Evolutionary conservation across 2,797 vertebrate genomes (phyloP).

Genomic region (Pachyuromys duprasi): DNA sequence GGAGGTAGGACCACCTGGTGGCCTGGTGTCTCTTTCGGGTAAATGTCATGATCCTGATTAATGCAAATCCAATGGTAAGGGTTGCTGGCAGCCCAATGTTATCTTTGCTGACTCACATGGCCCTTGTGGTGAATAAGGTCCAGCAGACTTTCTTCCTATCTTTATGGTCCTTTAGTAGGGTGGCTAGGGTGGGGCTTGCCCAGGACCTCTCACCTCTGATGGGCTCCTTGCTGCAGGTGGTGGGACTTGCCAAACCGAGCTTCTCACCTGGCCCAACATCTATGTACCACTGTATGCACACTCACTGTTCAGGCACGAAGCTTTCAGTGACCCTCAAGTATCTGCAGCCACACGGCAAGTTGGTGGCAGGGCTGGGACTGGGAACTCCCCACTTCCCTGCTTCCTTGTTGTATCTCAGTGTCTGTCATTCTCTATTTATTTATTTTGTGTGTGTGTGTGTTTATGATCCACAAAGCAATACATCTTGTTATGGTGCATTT

Average conservation of each 20-base stretch:
- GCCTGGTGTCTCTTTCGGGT: neutral
- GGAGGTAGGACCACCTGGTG: constrained; percentile 7
- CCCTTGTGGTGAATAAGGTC: constrained; percentile 16
- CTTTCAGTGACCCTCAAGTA: neutral
- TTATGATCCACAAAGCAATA: neutral
- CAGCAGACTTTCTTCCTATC: neutral
- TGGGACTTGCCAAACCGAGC: neutral
- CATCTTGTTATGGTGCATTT: neutral
- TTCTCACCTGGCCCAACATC: neutral
- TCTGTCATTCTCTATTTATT: neutral
- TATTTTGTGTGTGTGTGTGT: too few species aligned
- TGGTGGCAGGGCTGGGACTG: neutral
- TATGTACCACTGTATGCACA: neutral
- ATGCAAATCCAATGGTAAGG: neutral
- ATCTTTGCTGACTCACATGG: constrained; percentile 74
- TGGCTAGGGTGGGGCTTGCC: constrained; percentile 1
- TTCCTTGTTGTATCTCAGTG: neutral
- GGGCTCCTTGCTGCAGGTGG: neutral
- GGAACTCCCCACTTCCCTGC: neutral
- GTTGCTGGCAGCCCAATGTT: constrained; percentile 25
- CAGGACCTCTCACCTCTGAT: neutral
- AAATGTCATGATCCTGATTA: constrained; percentile 47
- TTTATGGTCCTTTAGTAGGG: neutral
- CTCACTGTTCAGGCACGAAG: neutral
- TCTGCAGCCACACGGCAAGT: neutral